phyloP scores from a whole-genome alignment of 2,113 vertebrate species.

The Smithornis capensis region DNA sequence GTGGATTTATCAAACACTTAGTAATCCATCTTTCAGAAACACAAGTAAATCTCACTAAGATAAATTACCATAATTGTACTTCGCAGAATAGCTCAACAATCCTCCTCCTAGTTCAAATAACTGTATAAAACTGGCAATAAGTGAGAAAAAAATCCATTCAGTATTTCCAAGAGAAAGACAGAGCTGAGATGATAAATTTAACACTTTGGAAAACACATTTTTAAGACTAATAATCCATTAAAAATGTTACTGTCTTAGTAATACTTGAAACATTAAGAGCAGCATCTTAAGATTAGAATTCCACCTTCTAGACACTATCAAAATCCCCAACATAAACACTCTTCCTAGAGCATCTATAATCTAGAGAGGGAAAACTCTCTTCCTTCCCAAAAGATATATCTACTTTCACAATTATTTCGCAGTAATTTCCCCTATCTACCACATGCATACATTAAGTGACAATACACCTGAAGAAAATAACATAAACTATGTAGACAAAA shows the following conservation, averaged over 20 bases:
- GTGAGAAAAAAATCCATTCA: neutral
- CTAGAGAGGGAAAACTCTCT: neutral
- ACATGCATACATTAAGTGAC: neutral
- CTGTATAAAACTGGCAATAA: neutral
- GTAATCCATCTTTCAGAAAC: neutral
- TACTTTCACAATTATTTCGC: neutral
- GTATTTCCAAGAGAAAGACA: neutral
- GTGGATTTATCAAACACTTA: neutral
- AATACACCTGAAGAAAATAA: neutral
- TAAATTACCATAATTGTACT: neutral
- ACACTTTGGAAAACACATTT: neutral
- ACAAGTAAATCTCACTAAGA: neutral
- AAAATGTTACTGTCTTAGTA: neutral
- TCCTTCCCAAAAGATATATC: neutral
- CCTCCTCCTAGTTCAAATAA: neutral
- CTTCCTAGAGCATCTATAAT: neutral
- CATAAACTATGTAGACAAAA: neutral
- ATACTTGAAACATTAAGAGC: neutral
- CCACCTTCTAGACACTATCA: neutral
- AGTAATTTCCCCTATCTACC: neutral
- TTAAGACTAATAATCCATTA: neutral
- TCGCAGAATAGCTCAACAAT: neutral
- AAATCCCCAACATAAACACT: neutral
- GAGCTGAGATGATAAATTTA: neutral
- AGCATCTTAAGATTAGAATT: neutral